phyloP scores from a whole-genome alignment of 1,140 invertebrate species.

The Scaptomyza pallida region DNA sequence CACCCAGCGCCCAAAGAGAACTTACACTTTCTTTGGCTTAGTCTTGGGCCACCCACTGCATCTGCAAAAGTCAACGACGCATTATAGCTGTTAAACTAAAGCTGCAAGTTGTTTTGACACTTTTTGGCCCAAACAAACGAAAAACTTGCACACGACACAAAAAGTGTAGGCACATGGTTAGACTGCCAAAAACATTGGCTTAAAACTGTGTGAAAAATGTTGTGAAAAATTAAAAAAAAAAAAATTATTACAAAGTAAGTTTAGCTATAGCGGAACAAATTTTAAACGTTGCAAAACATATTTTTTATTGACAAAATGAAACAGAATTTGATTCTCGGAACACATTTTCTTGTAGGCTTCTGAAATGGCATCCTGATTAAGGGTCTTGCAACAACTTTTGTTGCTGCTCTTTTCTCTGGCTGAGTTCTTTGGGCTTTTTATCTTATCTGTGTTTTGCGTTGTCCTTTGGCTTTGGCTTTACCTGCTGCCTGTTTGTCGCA shows the following conservation, averaged over 20 bases:
- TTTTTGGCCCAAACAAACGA: slow-evolving; percentile 55
- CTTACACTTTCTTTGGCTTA: slow-evolving; percentile 65
- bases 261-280: no score
- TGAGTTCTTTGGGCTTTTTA: slow-evolving; percentile 39
- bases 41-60: slow-evolving; percentile 23
- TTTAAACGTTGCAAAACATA: no score
- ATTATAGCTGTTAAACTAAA: slow-evolving; percentile 18
- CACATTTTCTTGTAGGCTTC: neutral
- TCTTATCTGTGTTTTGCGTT: slow-evolving; percentile 56
- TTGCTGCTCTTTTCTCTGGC: slow-evolving; percentile 6
- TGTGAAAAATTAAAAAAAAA: neutral
- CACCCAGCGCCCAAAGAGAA: slow-evolving; percentile 43
- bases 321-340: neutral
- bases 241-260: no score
- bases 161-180: slow-evolving; percentile 25
- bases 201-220: neutral
- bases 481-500: slow-evolving; percentile 27
- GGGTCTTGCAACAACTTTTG: slow-evolving; percentile 44
- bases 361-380: slow-evolving; percentile 45
- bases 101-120: slow-evolving; percentile 76
- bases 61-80: neutral
- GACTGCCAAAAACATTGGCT: neutral
- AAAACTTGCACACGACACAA: slow-evolving; percentile 46
- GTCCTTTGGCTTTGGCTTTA: slow-evolving; percentile 20
- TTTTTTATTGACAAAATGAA: neutral